Base-by-base conservation (phyloP, 2,888 invertebrate species). In the Lasioglossum villosulum region DNA sequence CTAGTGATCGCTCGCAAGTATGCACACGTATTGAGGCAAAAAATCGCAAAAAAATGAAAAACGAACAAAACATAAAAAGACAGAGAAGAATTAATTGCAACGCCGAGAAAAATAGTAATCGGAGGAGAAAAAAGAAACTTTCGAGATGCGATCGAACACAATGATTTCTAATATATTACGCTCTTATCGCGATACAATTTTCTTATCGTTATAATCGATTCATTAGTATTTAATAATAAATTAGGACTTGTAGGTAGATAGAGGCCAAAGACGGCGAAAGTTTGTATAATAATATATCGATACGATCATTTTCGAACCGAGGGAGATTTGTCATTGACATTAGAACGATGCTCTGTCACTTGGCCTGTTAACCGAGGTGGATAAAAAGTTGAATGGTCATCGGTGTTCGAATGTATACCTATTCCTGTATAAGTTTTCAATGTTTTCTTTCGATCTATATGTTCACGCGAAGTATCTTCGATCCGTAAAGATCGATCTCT, bases 211-310 rank as follows among this genome's bases (percentile, higher is more conserved):
- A 89, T 90, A 86, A 89, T 88, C 77, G 84, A 88, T 91, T 73
- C 84, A 84, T 90, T 88, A 92, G 80, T 75, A n/a, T 70, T 70
- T 39, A 90, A 89, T 90, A 87, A 79, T 83, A 83, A 85, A 88
- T 86, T 91, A 92, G 91, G 90, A 90, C 90, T 92, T 91, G 85
- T 92, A 89, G 89, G 80, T 93, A 90, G 87, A 90, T 89, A 88
- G 86, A 82, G 86, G 85, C 82, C 87, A 83, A 73, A 80, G 34
- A 80, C 63, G 34, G 68, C 77, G 72, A 71, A 84, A 84, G 88
- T 86, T 89, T 92, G 90, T 92, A 90, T 90, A 86, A 88, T 88
- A 82, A 63, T 63, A 63, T 34, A 63, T 63, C 48, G 48, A 83
- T 78, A 48, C 79, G 72, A 87, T 90, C 71, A 83, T 88, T 91